Percentiles rank a stretch among this genome's conserved stretches.
phyloP scores from a whole-genome alignment of 2,888 invertebrate genomes.

The Drosophila helvetica region DNA sequence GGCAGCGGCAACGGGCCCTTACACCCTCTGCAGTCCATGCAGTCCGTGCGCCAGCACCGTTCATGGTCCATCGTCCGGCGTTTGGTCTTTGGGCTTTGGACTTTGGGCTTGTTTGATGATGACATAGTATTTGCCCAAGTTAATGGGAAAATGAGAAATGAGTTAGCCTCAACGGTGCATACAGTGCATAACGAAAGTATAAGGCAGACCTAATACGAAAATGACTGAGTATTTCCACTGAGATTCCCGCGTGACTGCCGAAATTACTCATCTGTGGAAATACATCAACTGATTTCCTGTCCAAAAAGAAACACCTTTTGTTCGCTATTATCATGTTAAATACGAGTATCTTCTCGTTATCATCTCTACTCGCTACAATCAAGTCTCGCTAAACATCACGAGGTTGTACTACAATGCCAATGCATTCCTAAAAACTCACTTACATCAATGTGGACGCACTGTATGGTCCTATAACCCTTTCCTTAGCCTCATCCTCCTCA shows the following conservation, averaged over 20 bases:
- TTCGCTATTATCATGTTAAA: too few species aligned
- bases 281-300: not conserved
- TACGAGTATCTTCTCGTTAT: not conserved
- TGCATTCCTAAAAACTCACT: not conserved
- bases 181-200: slow-evolving; percentile 3
- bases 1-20: not conserved
- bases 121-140: slow-evolving; percentile 65
- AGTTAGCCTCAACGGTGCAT: slow-evolving; percentile 21
- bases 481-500: not conserved
- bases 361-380: not conserved
- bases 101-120: slow-evolving; percentile 58
- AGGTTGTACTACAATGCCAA: too few species aligned
- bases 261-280: not conserved
- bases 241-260: not conserved
- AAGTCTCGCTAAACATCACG: not conserved
- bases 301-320: too few species aligned
- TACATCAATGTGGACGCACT: not conserved
- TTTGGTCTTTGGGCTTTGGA: not conserved
- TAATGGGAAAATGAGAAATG: slow-evolving; percentile 65
- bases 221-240: too few species aligned
- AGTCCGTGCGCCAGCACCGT: not conserved
- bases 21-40: not conserved
- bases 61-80: not conserved
- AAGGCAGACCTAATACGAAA: not conserved
- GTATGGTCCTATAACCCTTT: slow-evolving; percentile 5